Base-by-base conservation (phyloP, 2,888 invertebrate species). In the Caenorhabditis wallacei region DNA sequence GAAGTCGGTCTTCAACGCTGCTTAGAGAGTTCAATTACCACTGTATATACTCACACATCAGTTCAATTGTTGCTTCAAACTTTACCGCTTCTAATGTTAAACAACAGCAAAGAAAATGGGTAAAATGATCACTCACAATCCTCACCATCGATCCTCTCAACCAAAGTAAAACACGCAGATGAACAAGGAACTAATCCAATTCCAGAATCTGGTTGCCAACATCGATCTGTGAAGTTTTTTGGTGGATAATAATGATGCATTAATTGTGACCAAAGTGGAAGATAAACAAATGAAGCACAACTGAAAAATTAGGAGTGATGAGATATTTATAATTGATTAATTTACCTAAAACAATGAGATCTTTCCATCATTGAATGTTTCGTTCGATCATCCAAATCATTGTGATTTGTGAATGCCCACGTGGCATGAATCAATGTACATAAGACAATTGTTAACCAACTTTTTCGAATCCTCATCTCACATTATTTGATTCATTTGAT, bases 201-300 rank as follows among this genome's bases (percentile, higher is more conserved):
- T 20, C 85, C 85, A n/a, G 61, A 43, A 35, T 84, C 87, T 5
- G 87, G 87, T 43, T 85, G 84, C 86, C 86, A 87, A 59, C 87
- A 87, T 13, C 84, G 75, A 72, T 90, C 90, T 16, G 90, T 89
- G 76, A 90, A 90, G 71, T 90, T 90, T 72, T 89, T 89, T 4
- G 90, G 90, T n/a, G 90, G 90, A 70, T 86, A 90, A 56, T 90
- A 90, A 70, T 90, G 89, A 59, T 86, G 84, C 82, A 90, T 87
- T 37, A 90, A 63, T 72, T 87, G 82, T 0, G 87, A 81, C 90
- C 90, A 90, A 10, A 89, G 57, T 20, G 84, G 84, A 35, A 90
- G 85, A 78, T 90, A 90, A 48, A 84, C 86, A 22, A 84, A 85
- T 18, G 89, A 88, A 22, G 89, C 90, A 68, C 90, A 90, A 24